Conservation (phyloP, 2,113 vertebrate genomes). For the Atrichornis clamosus region DNA sequence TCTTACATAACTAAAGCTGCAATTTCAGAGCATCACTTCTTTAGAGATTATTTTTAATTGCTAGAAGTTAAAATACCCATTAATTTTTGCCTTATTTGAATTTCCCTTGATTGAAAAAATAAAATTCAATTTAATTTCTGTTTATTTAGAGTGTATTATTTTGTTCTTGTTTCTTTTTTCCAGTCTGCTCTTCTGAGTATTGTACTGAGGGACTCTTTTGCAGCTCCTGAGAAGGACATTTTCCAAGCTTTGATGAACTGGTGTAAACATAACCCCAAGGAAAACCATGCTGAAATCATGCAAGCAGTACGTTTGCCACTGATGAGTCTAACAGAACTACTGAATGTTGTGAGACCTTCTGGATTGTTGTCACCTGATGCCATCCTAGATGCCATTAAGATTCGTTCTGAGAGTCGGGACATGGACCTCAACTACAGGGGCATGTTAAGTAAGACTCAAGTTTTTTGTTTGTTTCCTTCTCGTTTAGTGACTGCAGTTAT, state of each 20-base stretch:
- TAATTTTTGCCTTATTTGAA: background rate
- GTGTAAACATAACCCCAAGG: constrained; percentile 91
- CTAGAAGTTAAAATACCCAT: background rate
- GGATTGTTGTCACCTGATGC: constrained; percentile 90
- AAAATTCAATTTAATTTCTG: background rate
- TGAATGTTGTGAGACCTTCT: constrained; percentile 93
- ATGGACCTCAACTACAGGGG: constrained; percentile 99
- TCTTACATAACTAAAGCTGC: background rate
- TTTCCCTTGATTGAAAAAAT: background rate
- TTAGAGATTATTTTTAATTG: background rate
- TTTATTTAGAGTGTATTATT: background rate
- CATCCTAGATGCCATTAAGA: constrained; percentile 97
- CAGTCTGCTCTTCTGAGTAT: constrained; percentile 89
- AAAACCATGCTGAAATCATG: constrained; percentile 87
- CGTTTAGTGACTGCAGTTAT: background rate
- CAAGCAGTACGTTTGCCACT: constrained; percentile 90
- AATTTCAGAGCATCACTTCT: background rate
- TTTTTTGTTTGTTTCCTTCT: background rate
- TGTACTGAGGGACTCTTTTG: constrained; percentile 91
- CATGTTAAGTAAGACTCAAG: constrained; percentile 87
- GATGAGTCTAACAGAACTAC: constrained; percentile 94
- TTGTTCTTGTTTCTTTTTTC: background rate
- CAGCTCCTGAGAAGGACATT: constrained; percentile 94
- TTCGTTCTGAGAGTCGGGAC: constrained; percentile 93
- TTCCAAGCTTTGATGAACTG: constrained; percentile 93